Conservation (phyloP, 2,888 invertebrate species). For the Bugula neritina region DNA sequence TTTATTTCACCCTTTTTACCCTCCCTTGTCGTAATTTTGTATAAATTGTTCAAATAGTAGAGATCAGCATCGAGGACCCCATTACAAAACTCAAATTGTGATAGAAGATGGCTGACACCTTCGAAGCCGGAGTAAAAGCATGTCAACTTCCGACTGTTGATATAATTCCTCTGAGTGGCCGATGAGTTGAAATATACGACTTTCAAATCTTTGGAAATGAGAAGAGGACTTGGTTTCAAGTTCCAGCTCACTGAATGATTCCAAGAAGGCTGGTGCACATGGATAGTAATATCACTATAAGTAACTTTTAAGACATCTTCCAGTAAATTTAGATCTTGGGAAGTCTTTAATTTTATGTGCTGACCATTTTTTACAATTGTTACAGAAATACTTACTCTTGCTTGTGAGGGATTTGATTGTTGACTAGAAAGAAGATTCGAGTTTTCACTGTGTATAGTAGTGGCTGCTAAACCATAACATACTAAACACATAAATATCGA, state of each 20-base stretch:
- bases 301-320: not conserved
- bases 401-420: no score
- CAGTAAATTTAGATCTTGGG: not conserved
- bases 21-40: not conserved
- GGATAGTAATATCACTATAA: not conserved
- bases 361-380: no score
- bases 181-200: not conserved
- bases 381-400: no score
- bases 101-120: not conserved
- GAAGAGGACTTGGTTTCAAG: not conserved
- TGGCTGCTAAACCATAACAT: no score
- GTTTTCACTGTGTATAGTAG: no score
- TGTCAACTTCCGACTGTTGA: not conserved
- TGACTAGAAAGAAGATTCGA: no score
- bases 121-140: not conserved
- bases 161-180: not conserved
- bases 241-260: not conserved
- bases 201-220: not conserved
- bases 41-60: no score
- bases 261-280: not conserved
- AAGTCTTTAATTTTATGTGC: no score
- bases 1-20: not conserved
- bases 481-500: no score
- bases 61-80: not conserved
- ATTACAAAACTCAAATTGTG: not conserved